Evolutionary conservation across 2,888 invertebrate genomes (phyloP), one percentile per base, ranked within the genome.

Genomic region (Agonum fuliginosum): DNA sequence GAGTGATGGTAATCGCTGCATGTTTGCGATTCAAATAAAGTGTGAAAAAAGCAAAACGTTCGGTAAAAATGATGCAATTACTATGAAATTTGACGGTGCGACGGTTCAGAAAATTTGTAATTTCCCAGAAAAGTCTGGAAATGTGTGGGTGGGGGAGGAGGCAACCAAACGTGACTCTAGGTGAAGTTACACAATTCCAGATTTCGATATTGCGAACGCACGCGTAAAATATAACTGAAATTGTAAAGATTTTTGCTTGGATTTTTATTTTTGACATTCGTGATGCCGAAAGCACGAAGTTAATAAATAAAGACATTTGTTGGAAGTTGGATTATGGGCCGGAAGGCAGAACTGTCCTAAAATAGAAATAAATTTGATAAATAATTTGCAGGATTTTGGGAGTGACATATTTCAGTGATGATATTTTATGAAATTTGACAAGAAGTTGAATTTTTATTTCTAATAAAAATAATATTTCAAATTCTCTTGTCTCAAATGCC

Each of bases 91-190:
- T 69, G 69, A 69, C 27, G 43, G 43, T 3, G 14, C 58, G 30
- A 62, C 27, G 58, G 30, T 30, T 62, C 30, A 62, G 30, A 62
- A 62, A 62, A 62, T 62, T 62, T 12, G 58, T 62, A 62, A 62
- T 62, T 62, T 62, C 14, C 12, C 58, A 62, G 30, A 62, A 62
- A 62, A 30, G 30, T 46, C 17, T 14, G 14, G 30, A 62, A 62
- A 62, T 62, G 27, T 14, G 27, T 62, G 30, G 17, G 10, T 3
- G 19, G 17, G 17, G 4, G 4, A 14, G 3, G 8, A 2, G 6
- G 58, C 12, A 8, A 17, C 30, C 58, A 62, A 27, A 62, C 58
- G 58, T 62, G 58, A 62, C 58, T 62, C 6, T 62, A 27, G 58
- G 27, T 30, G 30, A 30, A 30, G 17, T 62, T 62, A 62, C 19